phyloP scores from a whole-genome alignment of 2,888 invertebrate species.

The Onchidella celtica region DNA sequence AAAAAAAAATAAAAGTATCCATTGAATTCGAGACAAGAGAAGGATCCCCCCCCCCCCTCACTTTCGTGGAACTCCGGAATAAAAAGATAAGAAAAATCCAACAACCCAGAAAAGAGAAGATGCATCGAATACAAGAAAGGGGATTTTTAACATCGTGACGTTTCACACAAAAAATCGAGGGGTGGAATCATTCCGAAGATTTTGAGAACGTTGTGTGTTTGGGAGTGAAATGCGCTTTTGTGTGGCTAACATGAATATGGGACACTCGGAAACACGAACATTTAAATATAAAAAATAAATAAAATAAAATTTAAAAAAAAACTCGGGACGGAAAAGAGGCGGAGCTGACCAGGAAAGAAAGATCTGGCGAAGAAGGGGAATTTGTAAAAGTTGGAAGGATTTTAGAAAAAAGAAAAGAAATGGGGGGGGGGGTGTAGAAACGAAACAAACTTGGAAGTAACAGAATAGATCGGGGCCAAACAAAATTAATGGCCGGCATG shows the following conservation, averaged over 20 bases:
- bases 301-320: background rate
- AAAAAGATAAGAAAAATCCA: constrained; percentile 4
- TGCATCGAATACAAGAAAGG: background rate
- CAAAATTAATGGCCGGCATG: too few relatives aligned
- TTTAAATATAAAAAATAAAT: too few relatives aligned
- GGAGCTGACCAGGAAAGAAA: background rate
- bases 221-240: constrained; percentile 9
- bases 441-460: too few relatives aligned
- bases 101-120: too few relatives aligned
- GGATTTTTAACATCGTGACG: constrained; percentile 2
- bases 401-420: too few relatives aligned
- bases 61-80: background rate
- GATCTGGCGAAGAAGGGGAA: background rate
- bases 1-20: too few relatives aligned
- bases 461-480: too few relatives aligned
- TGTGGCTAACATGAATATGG: background rate
- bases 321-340: background rate
- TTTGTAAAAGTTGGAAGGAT: background rate
- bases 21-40: background rate
- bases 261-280: too few relatives aligned
- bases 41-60: too few relatives aligned
- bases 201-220: constrained; percentile 32
- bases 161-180: background rate
- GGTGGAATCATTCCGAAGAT: constrained; percentile 23
- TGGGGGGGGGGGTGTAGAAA: too few relatives aligned